Conservation (phyloP, 2,888 invertebrate species). For the Cephonodes hylas region DNA sequence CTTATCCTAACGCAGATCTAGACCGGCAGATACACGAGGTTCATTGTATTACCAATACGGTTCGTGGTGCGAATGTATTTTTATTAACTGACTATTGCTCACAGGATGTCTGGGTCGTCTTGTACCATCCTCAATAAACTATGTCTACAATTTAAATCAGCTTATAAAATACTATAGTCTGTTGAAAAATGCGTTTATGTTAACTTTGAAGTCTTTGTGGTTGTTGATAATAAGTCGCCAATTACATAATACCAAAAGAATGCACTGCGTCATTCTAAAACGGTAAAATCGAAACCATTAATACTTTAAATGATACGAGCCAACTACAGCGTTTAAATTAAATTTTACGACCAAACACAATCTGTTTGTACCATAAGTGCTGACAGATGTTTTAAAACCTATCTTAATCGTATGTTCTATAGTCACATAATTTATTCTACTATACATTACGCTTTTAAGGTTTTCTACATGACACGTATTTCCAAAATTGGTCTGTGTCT, state of each 20-base stretch:
- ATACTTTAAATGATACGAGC: not conserved
- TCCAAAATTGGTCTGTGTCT: not conserved
- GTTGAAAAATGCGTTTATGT: not conserved
- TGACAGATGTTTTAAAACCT: slow-evolving; percentile 1
- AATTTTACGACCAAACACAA: not conserved
- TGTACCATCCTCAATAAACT: slow-evolving; percentile 47
- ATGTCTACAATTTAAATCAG: not conserved
- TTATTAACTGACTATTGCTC: slow-evolving; percentile 29
- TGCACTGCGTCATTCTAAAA: not conserved
- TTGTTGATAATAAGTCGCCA: not conserved
- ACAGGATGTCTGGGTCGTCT: slow-evolving; percentile 55
- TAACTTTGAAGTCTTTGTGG: not conserved
- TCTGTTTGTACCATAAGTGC: not conserved
- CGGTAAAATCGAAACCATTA: not conserved
- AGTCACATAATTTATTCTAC: not conserved
- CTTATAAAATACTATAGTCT: not conserved
- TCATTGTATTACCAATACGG: slow-evolving; percentile 40
- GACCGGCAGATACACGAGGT: slow-evolving; percentile 28
- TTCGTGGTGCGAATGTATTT: slow-evolving; percentile 23
- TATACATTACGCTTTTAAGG: slow-evolving; percentile 1
- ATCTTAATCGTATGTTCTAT: not conserved
- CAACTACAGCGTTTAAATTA: not conserved
- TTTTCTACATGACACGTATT: not conserved
- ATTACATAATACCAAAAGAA: not conserved
- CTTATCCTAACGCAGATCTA: slow-evolving; percentile 37